Conservation (phyloP, 1,140 invertebrate genomes). For the Drosophila ercepeae region DNA sequence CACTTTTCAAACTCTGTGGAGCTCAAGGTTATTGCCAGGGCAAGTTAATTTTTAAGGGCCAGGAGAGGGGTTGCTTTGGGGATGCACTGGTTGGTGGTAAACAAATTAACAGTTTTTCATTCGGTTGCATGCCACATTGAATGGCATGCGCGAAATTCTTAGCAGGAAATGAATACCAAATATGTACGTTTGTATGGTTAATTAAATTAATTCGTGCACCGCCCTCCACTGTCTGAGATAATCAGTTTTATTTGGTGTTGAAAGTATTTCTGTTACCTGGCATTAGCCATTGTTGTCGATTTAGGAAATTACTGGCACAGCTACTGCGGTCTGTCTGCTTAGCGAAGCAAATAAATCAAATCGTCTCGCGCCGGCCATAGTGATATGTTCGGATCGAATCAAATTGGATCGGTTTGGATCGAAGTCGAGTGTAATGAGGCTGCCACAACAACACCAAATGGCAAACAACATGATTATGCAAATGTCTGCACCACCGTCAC, state of each 20-base stretch:
- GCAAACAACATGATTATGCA: slow-evolving; percentile 64
- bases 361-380: slow-evolving; percentile 56
- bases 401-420: slow-evolving; percentile 16
- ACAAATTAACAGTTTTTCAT: slow-evolving; percentile 53
- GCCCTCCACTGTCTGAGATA: slow-evolving; percentile 52
- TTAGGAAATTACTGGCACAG: slow-evolving; percentile 66
- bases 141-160: slow-evolving; percentile 61
- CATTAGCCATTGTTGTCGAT: slow-evolving; percentile 55
- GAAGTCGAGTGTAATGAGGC: slow-evolving; percentile 62
- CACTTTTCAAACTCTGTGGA: slow-evolving; percentile 5
- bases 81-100: slow-evolving; percentile 16
- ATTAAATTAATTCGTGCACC: slow-evolving; percentile 74
- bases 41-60: not conserved
- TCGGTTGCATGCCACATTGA: slow-evolving; percentile 42
- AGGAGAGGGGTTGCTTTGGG: not conserved
- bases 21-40: slow-evolving; percentile 73
- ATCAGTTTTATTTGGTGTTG: slow-evolving; percentile 71
- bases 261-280: slow-evolving; percentile 72
- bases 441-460: slow-evolving; percentile 24
- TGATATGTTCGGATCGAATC: slow-evolving; percentile 78
- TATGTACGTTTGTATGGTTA: slow-evolving; percentile 55
- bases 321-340: slow-evolving; percentile 49
- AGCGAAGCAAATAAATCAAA: slow-evolving; percentile 78
- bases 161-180: slow-evolving; percentile 61
- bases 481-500: slow-evolving; percentile 40